These are phyloP conservation scores for Gulo gulo DNA, from an alignment of 2,113 vertebrate species.

Conservation along the genomic window DNA sequence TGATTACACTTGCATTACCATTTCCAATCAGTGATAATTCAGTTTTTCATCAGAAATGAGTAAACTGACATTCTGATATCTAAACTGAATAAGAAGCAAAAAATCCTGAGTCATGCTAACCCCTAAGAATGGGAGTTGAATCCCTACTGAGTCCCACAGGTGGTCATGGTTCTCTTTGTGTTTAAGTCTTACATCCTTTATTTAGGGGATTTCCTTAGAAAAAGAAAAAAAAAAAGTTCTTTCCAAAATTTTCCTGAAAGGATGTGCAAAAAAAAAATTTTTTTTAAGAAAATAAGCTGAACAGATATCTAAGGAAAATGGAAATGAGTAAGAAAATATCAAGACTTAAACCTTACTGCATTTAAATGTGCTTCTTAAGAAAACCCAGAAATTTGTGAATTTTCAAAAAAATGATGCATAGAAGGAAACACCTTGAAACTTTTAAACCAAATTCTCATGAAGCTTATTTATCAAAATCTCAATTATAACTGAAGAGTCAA, in stretches of 20 bases:
- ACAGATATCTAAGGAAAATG: slow-evolving; percentile 7
- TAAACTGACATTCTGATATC: background rate
- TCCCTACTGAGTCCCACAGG: background rate
- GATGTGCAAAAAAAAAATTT: too few species aligned
- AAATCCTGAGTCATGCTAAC: background rate
- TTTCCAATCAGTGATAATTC: slow-evolving; percentile 2
- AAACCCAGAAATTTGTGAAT: slow-evolving; percentile 16
- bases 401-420: slow-evolving; percentile 4
- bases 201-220: background rate
- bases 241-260: background rate
- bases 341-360: background rate
- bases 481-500: slow-evolving; percentile 1
- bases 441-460: background rate
- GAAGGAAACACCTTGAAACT: background rate
- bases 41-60: background rate
- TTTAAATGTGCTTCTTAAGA: background rate
- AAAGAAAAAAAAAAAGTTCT: background rate
- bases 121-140: background rate
- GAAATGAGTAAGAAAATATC: background rate
- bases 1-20: background rate
- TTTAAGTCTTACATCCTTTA: background rate
- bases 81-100: background rate
- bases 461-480: slow-evolving; percentile 21
- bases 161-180: background rate
- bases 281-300: background rate